Conservation (phyloP, 2,113 vertebrate genomes). For the Paralichthys olivaceus region DNA sequence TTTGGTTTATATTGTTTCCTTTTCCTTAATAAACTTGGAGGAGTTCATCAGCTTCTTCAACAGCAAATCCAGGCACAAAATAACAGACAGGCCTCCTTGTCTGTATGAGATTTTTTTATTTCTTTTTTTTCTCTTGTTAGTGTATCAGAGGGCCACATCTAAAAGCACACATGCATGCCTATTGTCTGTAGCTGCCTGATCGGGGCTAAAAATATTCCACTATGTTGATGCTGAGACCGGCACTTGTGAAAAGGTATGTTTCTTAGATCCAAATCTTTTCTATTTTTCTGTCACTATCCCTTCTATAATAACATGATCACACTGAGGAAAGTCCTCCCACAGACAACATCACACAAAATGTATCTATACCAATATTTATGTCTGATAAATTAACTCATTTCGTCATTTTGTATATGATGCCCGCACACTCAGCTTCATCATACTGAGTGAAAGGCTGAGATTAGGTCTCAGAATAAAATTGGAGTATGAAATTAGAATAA, state of each 20-base stretch:
- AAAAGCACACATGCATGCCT: constrained; percentile 6
- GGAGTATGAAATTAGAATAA: too few relatives aligned
- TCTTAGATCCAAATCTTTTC: not conserved
- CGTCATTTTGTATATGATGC: not conserved
- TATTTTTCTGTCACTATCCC: not conserved
- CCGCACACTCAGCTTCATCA: not conserved
- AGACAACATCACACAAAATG: not conserved
- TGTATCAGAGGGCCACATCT: constrained; percentile 46
- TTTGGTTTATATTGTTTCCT: constrained; percentile 89
- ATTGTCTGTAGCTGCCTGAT: not conserved
- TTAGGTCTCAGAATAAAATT: too few relatives aligned
- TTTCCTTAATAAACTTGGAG: constrained; percentile 97
- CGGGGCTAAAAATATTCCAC: not conserved
- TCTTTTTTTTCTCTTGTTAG: constrained; percentile 51
- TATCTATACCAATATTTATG: too few relatives aligned
- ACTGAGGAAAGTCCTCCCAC: not conserved
- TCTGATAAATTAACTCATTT: too few relatives aligned
- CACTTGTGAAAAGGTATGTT: not conserved
- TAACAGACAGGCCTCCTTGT: constrained; percentile 81
- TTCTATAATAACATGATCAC: not conserved
- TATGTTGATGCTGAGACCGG: not conserved
- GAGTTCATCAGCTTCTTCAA: constrained; percentile 97
- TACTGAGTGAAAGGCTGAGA: not conserved
- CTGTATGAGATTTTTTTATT: constrained; percentile 11
- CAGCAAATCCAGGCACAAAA: constrained; percentile 86